A percentile compares a stretch with the other conserved stretches of the same genome.
phyloP scores from a whole-genome alignment of 2,113 vertebrate genomes.

The Labrus mixtus region DNA sequence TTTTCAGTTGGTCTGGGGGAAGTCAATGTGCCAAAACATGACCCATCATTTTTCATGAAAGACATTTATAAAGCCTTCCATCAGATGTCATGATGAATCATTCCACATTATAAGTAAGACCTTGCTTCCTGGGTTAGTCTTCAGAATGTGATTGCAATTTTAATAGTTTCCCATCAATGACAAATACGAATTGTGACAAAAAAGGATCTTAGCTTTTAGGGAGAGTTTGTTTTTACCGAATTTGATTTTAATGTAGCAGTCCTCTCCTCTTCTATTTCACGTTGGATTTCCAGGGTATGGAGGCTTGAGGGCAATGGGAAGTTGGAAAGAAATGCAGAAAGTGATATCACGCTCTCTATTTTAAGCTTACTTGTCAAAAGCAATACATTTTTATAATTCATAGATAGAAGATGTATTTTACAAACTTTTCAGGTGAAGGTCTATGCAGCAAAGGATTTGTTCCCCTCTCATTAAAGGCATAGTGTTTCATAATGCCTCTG shows the following conservation, averaged over 20 bases:
- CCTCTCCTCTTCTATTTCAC: background rate
- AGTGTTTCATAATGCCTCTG: background rate
- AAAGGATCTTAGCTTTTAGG: background rate
- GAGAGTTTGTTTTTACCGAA: background rate
- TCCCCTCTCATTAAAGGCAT: background rate
- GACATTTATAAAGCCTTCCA: background rate
- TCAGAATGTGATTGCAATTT: background rate
- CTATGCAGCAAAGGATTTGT: background rate
- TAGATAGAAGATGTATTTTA: background rate
- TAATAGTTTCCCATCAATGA: background rate
- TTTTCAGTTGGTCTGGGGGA: background rate
- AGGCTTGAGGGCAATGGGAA: background rate
- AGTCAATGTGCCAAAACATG: background rate
- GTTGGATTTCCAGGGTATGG: background rate
- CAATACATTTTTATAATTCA: background rate
- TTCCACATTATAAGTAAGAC: background rate
- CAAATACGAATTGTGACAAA: background rate
- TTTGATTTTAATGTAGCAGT: background rate
- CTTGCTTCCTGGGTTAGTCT: background rate
- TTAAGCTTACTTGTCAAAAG: background rate
- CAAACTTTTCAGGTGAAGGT: background rate
- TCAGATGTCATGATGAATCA: background rate
- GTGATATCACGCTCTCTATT: background rate
- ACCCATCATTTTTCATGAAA: background rate
- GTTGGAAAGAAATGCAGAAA: conserved; percentile 3